Evolutionary conservation across 2,113 vertebrate species (phyloP).

Genomic region (Pyrgilauda ruficollis): DNA sequence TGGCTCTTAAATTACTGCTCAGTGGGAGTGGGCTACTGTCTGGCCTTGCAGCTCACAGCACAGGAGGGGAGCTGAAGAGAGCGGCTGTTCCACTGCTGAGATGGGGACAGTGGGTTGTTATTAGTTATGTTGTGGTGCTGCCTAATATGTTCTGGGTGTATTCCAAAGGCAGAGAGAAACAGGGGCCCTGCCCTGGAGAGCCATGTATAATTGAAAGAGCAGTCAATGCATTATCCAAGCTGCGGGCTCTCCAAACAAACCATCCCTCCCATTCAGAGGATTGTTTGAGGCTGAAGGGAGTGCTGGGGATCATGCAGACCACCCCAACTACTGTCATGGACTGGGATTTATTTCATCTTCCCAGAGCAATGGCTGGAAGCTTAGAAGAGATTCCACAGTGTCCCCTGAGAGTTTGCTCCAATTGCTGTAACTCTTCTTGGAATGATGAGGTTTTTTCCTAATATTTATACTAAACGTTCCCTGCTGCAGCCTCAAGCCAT

Average conservation of each 20-base stretch:
- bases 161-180: slow-evolving; percentile 37
- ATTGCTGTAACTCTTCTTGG: slow-evolving; percentile 55
- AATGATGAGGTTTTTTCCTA: slow-evolving; percentile 41
- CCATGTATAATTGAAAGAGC: slow-evolving; percentile 18
- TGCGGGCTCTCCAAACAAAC: background rate
- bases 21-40: slow-evolving; percentile 62
- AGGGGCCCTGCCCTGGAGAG: slow-evolving; percentile 8
- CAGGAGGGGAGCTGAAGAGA: slow-evolving; percentile 45
- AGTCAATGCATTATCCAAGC: slow-evolving; percentile 21
- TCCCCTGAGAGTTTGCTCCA: slow-evolving; percentile 54
- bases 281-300: slow-evolving; percentile 27
- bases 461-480: slow-evolving; percentile 61
- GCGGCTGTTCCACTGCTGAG: background rate
- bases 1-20: slow-evolving; percentile 10
- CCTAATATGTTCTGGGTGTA: slow-evolving; percentile 27
- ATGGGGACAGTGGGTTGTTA: slow-evolving; percentile 55
- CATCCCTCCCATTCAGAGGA: slow-evolving; percentile 43
- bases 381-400: slow-evolving; percentile 39
- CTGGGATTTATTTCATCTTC: slow-evolving; percentile 46
- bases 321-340: slow-evolving; percentile 5
- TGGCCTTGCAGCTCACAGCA: slow-evolving; percentile 16
- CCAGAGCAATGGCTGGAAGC: background rate
- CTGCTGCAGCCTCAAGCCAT: slow-evolving; percentile 52
- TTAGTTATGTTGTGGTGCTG: slow-evolving; percentile 57
- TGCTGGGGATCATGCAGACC: slow-evolving; percentile 26